Evolutionary conservation across 2,113 vertebrate genomes (phyloP).

Genomic region (Siphamia tubifer): DNA sequence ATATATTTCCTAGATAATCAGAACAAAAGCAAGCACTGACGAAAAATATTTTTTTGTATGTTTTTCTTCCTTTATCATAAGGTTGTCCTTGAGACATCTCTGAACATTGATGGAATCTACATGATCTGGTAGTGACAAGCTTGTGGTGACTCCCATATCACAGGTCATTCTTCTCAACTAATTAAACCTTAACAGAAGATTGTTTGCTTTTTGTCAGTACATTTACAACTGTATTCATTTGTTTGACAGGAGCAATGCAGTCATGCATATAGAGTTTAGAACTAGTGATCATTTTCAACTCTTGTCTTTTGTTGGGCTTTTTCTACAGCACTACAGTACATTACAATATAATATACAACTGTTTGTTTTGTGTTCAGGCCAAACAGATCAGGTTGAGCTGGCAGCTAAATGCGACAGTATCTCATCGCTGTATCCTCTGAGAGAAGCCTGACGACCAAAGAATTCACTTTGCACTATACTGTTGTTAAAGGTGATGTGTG

Average conservation of each 20-base stretch:
- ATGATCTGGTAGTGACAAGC: slow-evolving; percentile 96
- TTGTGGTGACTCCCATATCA: slow-evolving; percentile 97
- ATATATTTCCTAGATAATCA: no score
- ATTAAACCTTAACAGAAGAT: no score
- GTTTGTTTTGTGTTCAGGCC: slow-evolving; percentile 83
- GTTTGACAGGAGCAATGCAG: no score
- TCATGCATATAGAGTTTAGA: no score
- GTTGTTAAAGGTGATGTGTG: slow-evolving; percentile 98
- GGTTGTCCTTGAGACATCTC: slow-evolving; percentile 93
- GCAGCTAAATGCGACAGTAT: slow-evolving; percentile 96
- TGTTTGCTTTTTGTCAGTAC: no score
- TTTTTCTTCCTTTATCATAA: slow-evolving; percentile 62
- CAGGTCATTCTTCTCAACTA: no score
- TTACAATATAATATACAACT: not conserved
- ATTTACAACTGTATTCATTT: no score
- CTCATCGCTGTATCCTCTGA: slow-evolving; percentile 95
- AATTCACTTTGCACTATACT: slow-evolving; percentile 94
- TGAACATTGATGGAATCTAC: slow-evolving; percentile 94
- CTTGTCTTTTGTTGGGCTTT: no score
- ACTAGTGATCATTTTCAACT: no score
- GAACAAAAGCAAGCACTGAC: no score
- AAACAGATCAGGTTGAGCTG: slow-evolving; percentile 95
- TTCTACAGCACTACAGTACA: no score
- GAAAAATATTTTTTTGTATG: no score
- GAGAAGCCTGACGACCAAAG: slow-evolving; percentile 97